Percentiles rank a stretch among this genome's conserved stretches.
phyloP scores from a whole-genome alignment of 2,113 vertebrate species.

The Tapirus terrestris region DNA sequence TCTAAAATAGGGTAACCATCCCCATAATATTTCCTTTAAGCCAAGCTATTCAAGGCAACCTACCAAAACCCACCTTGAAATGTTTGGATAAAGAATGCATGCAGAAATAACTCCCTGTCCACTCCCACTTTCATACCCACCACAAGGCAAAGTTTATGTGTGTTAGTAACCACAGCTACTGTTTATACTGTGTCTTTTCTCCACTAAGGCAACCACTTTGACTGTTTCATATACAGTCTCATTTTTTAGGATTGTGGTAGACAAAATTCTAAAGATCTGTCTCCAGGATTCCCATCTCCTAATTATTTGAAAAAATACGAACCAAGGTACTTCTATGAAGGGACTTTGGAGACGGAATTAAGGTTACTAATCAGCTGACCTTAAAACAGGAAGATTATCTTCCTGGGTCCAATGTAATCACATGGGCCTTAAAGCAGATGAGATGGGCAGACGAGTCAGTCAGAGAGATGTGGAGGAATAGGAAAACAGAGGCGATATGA shows the following conservation, averaged over 20 bases:
- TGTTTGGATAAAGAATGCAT: not conserved
- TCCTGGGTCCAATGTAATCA: not conserved
- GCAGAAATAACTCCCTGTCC: not conserved
- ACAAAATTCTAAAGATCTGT: not conserved
- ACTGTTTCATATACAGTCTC: constrained; percentile 14
- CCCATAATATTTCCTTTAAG: constrained; percentile 9
- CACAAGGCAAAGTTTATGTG: not conserved
- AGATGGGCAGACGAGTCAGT: not conserved
- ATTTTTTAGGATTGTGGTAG: not conserved
- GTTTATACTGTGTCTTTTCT: constrained; percentile 38
- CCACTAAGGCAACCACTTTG: not conserved
- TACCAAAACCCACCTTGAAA: constrained; percentile 29
- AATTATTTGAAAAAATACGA: not conserved
- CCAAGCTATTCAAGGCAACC: not conserved
- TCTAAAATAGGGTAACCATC: constrained; percentile 36
- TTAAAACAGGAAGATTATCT: not conserved
- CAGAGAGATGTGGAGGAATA: not conserved
- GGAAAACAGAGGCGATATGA: not conserved
- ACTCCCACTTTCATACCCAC: not conserved
- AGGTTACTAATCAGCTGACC: not conserved
- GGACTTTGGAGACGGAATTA: not conserved
- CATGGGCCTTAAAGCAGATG: not conserved
- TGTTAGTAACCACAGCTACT: not conserved
- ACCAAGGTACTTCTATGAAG: not conserved
- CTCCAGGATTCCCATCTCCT: not conserved